Evolutionary conservation across 2,888 invertebrate genomes (phyloP), one percentile per base, ranked within the genome.

Genomic region (Eristalinus aeneus): DNA sequence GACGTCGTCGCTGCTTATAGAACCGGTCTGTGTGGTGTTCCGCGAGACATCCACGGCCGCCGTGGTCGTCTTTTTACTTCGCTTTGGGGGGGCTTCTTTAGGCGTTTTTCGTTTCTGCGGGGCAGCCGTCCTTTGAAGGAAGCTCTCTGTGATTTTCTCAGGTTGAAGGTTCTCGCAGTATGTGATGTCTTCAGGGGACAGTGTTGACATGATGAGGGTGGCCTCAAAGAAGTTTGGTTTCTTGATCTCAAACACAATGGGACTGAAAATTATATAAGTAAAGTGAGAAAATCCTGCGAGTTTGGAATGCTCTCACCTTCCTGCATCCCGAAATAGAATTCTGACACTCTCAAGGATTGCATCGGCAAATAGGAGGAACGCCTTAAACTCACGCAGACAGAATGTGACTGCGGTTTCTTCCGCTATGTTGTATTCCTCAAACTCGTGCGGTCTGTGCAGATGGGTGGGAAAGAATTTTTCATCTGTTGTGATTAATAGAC

Each of bases 351-450:
- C 93, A 89, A 94, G 94, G 9, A 96, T 93, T 1, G 94, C 94
- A 92, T 98, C 98, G 0, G 97, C 96, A 93, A 98, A 97, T 27
- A 94, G 93, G 23, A 98, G 92, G 16, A 97, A 94, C 0, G 98
- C 97, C 90, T 96, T 93, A 76, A 98, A 95, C 90, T 98, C 97
- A 91, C 96, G 97, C 69, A 98, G 93, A 87, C 97, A 96, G 92
- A 98, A 97, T 88, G 98, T 97, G 34, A 98, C 94, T 23, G 94
- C 94, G 0, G 96, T 95, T 89, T 96, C 95, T 71, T 94, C 88
- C 0, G 80, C 75, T 20, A 92, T 89, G 53, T 88, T 88, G 75
- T 91, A 92, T 1, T 88, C 88, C 3, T 90, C 90, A 36, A 92
- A 92, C 85, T 92, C 92, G 5, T 88, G 89, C 0, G 91, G 89